Evolutionary conservation across 2,113 vertebrate species (phyloP).

Genomic region (Heptranchias perlo): DNA sequence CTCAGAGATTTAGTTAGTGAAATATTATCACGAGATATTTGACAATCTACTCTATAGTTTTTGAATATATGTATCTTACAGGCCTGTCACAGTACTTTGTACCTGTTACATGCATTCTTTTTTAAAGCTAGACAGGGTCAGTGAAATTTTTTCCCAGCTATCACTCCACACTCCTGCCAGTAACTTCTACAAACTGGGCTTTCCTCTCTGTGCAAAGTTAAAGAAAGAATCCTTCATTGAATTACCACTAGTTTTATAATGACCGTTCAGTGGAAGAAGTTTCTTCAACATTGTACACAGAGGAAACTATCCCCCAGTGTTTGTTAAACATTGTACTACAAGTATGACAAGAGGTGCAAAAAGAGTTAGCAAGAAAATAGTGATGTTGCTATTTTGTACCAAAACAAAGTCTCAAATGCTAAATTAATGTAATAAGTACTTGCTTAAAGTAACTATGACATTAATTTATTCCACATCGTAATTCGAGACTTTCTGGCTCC

Average conservation of each 20-base stretch:
- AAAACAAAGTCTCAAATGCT: neutral
- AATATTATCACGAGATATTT: neutral
- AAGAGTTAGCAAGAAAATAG: neutral
- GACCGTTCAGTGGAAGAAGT: neutral
- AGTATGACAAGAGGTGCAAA: neutral
- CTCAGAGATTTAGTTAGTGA: neutral
- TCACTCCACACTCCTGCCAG: neutral
- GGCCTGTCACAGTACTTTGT: neutral
- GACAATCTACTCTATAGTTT: neutral
- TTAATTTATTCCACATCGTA: neutral
- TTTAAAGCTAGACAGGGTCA: neutral
- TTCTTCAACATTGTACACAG: neutral
- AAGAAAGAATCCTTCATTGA: neutral
- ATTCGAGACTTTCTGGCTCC: neutral
- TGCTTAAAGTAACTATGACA: neutral
- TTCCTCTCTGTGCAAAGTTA: neutral
- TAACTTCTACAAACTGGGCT: neutral
- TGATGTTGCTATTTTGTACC: neutral
- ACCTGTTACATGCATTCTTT: neutral
- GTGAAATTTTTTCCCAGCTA: neutral
- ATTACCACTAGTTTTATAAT: neutral
- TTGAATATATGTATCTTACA: neutral
- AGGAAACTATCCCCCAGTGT: neutral
- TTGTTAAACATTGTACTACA: neutral
- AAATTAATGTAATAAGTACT: neutral